Conservation (phyloP, 2,888 invertebrate genomes). For the Nycteola revayana region DNA sequence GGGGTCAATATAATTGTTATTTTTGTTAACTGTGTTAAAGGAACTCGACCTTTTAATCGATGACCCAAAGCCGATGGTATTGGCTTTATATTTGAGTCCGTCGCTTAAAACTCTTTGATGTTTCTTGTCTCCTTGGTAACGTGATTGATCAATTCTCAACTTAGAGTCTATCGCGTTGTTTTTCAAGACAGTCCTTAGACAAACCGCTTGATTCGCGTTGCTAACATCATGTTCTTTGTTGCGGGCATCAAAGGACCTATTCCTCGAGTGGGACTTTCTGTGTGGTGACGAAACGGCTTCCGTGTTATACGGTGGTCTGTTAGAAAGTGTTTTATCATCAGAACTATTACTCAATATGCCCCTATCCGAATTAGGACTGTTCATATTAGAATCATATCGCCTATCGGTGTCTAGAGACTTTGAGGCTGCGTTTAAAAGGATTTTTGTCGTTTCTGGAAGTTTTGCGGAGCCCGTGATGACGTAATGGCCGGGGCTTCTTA, state of each 20-base stretch:
- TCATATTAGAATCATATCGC: constrained; percentile 64
- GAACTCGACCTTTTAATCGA: constrained; percentile 86
- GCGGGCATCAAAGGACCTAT: constrained; percentile 77
- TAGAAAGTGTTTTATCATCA: constrained; percentile 72
- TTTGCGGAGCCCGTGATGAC: constrained; percentile 72
- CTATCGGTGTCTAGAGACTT: constrained; percentile 66
- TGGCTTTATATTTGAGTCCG: constrained; percentile 44
- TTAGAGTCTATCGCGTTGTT: constrained; percentile 68
- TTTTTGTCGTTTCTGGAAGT: constrained; percentile 55
- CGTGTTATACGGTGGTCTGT: constrained; percentile 63
- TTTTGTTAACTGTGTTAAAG: constrained; percentile 79
- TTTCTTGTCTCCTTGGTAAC: constrained; percentile 65
- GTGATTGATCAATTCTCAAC: constrained; percentile 69
- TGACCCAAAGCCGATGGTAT: constrained; percentile 50
- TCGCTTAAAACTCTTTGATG: constrained; percentile 43
- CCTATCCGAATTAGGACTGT: constrained; percentile 65
- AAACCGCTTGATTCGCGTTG: constrained; percentile 60
- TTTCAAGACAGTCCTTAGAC: constrained; percentile 67
- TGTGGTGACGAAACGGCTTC: constrained; percentile 63
- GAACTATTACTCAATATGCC: constrained; percentile 68
- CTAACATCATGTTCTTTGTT: constrained; percentile 59
- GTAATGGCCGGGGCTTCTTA: constrained; percentile 72
- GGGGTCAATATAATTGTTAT: constrained; percentile 64
- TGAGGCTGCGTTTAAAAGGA: constrained; percentile 61
- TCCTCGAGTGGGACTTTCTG: constrained; percentile 77